These are phyloP conservation scores for Polypterus senegalus DNA, from an alignment of 2,113 vertebrate species.

Conservation along the genomic window DNA sequence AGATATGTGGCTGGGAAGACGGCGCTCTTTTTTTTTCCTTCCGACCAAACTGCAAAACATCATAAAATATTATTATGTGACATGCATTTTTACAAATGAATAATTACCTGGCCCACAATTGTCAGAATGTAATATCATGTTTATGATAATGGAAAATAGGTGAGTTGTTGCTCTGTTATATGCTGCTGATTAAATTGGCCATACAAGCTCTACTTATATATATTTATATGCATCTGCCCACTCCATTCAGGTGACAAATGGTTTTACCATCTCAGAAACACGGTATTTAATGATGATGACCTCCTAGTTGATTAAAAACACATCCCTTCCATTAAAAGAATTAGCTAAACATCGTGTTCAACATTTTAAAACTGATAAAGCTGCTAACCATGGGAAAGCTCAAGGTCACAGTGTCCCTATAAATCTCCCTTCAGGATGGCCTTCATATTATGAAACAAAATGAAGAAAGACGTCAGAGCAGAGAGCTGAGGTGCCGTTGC, in stretches of 20 bases:
- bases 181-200: conserved; percentile 38
- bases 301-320: conserved; percentile 30
- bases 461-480: no score
- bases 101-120: conserved; percentile 26
- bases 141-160: conserved; percentile 30
- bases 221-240: conserved; percentile 8
- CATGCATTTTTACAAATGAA: conserved; percentile 35
- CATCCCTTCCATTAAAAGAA: conserved; percentile 27
- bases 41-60: conserved; percentile 7
- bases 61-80: conserved; percentile 25
- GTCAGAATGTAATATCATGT: conserved; percentile 25
- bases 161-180: conserved; percentile 36
- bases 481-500: no score
- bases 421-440: no score
- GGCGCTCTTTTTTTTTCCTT: conserved; percentile 15
- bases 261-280: neutral
- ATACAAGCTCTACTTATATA: conserved; percentile 27
- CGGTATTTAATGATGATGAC: conserved; percentile 1
- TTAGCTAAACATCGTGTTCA: conserved; percentile 36
- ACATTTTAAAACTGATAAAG: conserved; percentile 42
- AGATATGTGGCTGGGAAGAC: conserved; percentile 4
- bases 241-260: conserved; percentile 23
- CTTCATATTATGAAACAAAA: no score
- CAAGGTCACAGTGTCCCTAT: no score
- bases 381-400: neutral